Conservation (phyloP, 2,113 vertebrate species). For the Salvelinus alpinus region DNA sequence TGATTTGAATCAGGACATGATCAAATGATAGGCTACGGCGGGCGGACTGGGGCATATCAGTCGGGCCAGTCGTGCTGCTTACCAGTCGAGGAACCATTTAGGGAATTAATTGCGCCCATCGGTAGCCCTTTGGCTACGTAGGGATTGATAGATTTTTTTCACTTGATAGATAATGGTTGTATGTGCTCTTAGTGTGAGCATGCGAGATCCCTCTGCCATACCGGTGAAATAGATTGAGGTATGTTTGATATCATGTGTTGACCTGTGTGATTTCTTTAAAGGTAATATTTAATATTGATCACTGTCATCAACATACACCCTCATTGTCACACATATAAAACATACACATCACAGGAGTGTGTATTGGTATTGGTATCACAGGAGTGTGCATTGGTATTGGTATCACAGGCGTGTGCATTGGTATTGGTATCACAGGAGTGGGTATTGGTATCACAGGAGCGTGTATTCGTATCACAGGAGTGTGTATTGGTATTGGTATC, state of each 20-base stretch:
- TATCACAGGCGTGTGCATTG: slow-evolving; percentile 58
- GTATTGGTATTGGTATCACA: too few species aligned
- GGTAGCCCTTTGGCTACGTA: slow-evolving; percentile 26
- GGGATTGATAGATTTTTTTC: slow-evolving; percentile 44
- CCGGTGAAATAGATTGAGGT: neutral
- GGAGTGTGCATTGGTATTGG: too few species aligned
- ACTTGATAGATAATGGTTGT: slow-evolving; percentile 29
- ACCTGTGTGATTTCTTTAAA: slow-evolving; percentile 3
- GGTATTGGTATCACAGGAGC: too few species aligned
- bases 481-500: slow-evolving; percentile 3
- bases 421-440: too few species aligned
- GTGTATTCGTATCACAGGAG: too few species aligned
- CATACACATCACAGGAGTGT: neutral
- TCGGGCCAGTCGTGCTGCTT: slow-evolving; percentile 38
- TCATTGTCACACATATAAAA: too few species aligned
- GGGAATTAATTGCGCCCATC: slow-evolving; percentile 39
- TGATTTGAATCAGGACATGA: slow-evolving; percentile 51
- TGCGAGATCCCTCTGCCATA: neutral
- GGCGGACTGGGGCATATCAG: slow-evolving; percentile 14
- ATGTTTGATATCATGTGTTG: slow-evolving; percentile 10
- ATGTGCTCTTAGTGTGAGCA: neutral
- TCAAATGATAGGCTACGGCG: slow-evolving; percentile 19
- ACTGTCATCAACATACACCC: neutral
- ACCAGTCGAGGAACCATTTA: slow-evolving; percentile 28
- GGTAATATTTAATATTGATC: neutral